phyloP scores from a whole-genome alignment of 1,140 invertebrate species.

The Drosophila bifasciata region DNA sequence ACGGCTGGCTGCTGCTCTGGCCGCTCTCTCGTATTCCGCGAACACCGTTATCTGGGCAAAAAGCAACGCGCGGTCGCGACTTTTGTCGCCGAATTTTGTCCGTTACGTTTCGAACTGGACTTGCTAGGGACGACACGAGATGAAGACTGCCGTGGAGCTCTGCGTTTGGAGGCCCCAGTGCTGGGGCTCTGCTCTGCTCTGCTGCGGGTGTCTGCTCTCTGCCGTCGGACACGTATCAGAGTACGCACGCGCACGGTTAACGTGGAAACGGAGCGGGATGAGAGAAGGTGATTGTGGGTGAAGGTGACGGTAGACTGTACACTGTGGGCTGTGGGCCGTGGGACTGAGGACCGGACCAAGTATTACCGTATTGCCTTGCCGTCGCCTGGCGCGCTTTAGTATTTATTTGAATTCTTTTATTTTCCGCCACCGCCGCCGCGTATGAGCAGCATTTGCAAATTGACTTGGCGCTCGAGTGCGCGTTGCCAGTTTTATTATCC shows the following conservation, averaged over 20 bases:
- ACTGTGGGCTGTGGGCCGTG: background rate
- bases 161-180: constrained; percentile 21
- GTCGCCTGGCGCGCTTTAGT: constrained; percentile 26
- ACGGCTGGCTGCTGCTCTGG: too few species aligned
- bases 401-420: constrained; percentile 43
- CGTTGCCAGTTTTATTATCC: constrained; percentile 81
- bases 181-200: constrained; percentile 21
- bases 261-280: constrained; percentile 31
- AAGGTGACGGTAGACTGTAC: background rate
- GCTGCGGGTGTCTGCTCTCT: constrained; percentile 16
- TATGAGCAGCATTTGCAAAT: constrained; percentile 78
- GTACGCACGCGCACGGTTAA: constrained; percentile 42
- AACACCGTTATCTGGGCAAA: constrained; percentile 17
- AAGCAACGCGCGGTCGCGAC: constrained; percentile 18
- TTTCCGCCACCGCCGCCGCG: constrained; percentile 67
- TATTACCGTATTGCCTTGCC: constrained; percentile 30
- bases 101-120: constrained; percentile 50
- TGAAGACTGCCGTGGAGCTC: constrained; percentile 61
- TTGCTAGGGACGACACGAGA: constrained; percentile 66
- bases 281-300: background rate
- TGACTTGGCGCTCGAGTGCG: constrained; percentile 81
- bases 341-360: background rate
- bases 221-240: constrained; percentile 9
- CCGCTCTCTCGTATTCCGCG: too few species aligned
- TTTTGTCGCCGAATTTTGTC: constrained; percentile 27